Evolutionary conservation across 1,140 invertebrate species (phyloP), one percentile per base, ranked within the genome.

Genomic region (Thalassaphorura encarpata): DNA sequence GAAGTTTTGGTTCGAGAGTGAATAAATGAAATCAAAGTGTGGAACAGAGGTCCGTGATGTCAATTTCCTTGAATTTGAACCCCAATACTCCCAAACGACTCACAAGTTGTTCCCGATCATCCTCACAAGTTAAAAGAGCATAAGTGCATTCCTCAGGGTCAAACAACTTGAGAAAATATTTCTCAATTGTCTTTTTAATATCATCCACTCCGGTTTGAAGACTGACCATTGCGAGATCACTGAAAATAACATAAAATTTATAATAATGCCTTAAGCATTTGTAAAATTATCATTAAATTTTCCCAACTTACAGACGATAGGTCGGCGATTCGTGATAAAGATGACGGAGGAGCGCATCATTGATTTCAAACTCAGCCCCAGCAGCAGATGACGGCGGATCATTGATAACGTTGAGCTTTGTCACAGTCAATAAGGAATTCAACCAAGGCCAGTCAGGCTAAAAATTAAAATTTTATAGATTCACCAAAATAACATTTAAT

Each of bases 131-230:
- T 11, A 55, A 36, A 18, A 61, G 54, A 2, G 49, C 28, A n/a
- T 11, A 56, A 64, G 79, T 80, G 39, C 77, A 74, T 33, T 70
- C 63, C n/a, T 72, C 69, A 6, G 77, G 69, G 64, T 77, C 73
- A 66, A 84, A 83, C 31, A 91, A 68, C 21, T 78, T 71, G 3
- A 76, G 72, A 19, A 91, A 71, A 73, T 89, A 89, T 64, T 78
- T 78, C 23, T 72, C 66, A 5, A 82, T 85, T 41, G 87, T 80
- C 51, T 74, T 70, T 50, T 74, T 74, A 60, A 88, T 72, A 63
- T 85, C 78, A 1, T 77, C 76, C 3, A 78, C 68, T 0, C 77
- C 80, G 31, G 89, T 84, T 29, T 76, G 71, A 29, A 81, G 75
- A 46, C 90, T 78, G n/a, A 78, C 74, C 52, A 77, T 67, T 13